Conservation (phyloP, 2,888 invertebrate genomes). For the Resseliella maxima region DNA sequence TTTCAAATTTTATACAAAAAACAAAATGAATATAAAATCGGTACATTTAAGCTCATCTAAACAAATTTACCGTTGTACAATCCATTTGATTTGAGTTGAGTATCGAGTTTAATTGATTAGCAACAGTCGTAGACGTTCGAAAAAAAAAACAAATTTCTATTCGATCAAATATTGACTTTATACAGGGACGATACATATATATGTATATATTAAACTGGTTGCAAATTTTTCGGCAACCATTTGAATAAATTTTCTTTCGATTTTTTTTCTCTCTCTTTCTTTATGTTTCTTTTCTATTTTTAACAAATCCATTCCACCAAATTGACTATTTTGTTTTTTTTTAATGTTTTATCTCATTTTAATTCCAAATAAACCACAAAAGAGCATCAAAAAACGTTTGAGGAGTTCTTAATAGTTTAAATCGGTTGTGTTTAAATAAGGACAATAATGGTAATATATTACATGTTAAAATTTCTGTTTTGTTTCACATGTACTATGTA, state of each 20-base stretch:
- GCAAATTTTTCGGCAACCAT: no score
- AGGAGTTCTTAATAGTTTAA: neutral
- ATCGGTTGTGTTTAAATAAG: neutral
- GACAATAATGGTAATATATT: neutral
- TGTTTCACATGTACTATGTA: neutral
- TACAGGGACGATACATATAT: no score
- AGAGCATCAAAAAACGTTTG: neutral
- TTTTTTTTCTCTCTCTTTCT: no score
- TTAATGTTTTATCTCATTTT: neutral
- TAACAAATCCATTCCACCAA: neutral
- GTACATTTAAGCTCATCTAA: constrained; percentile 50
- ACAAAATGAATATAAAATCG: constrained; percentile 35
- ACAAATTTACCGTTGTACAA: constrained; percentile 37
- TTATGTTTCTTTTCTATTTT: neutral
- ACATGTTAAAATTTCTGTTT: neutral
- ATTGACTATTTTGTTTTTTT: neutral
- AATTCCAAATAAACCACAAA: neutral
- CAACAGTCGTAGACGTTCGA: neutral
- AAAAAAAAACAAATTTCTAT: neutral
- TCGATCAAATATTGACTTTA: neutral
- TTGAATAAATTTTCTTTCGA: no score
- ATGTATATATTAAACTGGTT: no score
- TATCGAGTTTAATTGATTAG: constrained; percentile 44
- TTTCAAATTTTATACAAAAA: neutral
- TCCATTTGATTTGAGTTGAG: constrained; percentile 12